Evolutionary conservation across 2,888 invertebrate genomes (phyloP).

Genomic region (Hecatera dysodea): DNA sequence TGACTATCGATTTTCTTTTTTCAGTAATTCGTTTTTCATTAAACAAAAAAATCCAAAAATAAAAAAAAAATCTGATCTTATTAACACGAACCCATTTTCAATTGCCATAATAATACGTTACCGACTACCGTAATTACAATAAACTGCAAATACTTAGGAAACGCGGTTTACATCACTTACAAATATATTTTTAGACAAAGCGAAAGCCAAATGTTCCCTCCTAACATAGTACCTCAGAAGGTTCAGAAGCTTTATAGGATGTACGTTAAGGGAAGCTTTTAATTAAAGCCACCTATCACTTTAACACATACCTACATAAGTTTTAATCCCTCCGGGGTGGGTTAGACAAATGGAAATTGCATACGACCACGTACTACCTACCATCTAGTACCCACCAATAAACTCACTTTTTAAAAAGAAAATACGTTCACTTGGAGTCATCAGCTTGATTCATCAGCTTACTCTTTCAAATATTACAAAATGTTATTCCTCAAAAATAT

Average conservation of each 20-base stretch:
- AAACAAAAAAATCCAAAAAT: no score
- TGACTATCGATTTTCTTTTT: no score
- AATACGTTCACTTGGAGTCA: background rate
- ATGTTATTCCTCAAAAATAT: slow-evolving; percentile 4
- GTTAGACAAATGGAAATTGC: slow-evolving; percentile 36
- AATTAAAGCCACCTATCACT: slow-evolving; percentile 54
- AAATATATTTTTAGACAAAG: slow-evolving; percentile 17
- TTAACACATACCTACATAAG: slow-evolving; percentile 26
- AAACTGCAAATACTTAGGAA: background rate
- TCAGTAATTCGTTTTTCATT: no score
- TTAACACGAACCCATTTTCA: no score
- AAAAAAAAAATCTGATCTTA: no score
- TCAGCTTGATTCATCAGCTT: background rate
- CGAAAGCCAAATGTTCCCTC: slow-evolving; percentile 5
- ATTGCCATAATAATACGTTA: no score
- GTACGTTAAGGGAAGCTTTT: slow-evolving; percentile 30
- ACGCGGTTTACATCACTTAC: background rate
- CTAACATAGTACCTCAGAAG: background rate
- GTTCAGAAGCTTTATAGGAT: slow-evolving; percentile 10
- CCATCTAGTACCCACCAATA: no score
- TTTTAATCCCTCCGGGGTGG: slow-evolving; percentile 34
- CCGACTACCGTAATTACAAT: no score
- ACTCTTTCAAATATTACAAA: slow-evolving; percentile 16
- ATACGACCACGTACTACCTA: slow-evolving; percentile 7
- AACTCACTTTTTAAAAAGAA: background rate